phyloP scores from a whole-genome alignment of 2,797 vertebrate genomes.

The Tarsius wallacei region DNA sequence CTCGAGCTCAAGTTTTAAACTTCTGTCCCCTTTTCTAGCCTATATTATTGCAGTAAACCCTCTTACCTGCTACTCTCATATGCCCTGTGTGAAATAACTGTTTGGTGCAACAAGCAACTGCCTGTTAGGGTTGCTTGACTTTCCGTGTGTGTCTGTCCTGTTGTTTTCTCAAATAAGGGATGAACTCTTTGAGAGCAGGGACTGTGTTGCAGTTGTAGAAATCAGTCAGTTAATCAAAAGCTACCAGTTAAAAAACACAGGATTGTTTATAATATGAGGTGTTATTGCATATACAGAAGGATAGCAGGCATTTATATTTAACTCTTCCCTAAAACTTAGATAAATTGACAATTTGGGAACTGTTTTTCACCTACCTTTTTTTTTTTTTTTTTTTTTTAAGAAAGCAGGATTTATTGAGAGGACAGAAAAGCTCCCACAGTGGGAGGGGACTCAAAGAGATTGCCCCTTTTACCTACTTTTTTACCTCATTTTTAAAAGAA shows the following conservation, averaged over 20 bases:
- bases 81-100: neutral
- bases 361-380: neutral
- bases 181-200: neutral
- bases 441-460: no score
- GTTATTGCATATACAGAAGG: neutral
- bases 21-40: neutral
- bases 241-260: neutral
- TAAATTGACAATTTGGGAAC: neutral
- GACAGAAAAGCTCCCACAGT: no score
- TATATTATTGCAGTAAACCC: neutral
- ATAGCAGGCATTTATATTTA: neutral
- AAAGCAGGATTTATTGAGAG: no score
- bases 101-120: neutral
- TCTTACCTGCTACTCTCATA: neutral
- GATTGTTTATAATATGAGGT: neutral
- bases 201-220: neutral
- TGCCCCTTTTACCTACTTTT: neutral
- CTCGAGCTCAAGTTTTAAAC: neutral
- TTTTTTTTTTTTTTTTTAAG: no score
- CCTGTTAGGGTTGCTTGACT: neutral
- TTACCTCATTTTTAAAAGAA: slow-evolving; percentile 45
- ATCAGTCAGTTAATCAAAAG: neutral
- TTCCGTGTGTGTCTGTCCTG: neutral
- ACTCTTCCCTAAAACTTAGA: neutral
- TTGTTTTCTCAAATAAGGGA: neutral